These are phyloP conservation scores for Squalus acanthias DNA, from an alignment of 2,797 vertebrate genomes.

Conservation along the genomic window DNA sequence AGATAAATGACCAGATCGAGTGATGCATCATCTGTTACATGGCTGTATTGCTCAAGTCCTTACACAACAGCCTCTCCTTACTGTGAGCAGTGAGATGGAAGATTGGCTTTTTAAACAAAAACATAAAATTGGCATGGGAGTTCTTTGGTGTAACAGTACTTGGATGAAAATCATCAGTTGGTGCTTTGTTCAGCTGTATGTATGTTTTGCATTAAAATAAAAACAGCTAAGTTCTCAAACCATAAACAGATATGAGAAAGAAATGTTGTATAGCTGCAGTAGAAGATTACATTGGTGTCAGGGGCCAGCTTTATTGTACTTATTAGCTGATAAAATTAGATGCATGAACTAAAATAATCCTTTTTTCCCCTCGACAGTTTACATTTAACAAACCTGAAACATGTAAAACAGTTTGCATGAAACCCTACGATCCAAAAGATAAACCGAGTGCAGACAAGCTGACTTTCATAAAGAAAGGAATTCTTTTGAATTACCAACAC, in stretches of 20 bases:
- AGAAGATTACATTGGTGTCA: neutral
- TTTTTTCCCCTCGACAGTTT: constrained; percentile 58
- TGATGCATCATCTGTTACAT: neutral
- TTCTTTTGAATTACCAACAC: constrained; percentile 84
- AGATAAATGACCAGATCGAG: neutral
- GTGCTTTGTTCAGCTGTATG: neutral
- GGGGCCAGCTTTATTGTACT: neutral
- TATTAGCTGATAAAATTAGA: neutral
- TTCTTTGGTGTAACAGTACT: neutral
- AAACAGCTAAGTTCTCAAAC: neutral
- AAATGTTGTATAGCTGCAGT: neutral
- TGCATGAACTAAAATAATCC: neutral
- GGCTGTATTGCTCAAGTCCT: neutral
- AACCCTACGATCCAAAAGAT: constrained; percentile 57
- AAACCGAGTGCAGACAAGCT: constrained; percentile 58
- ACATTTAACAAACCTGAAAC: constrained; percentile 65
- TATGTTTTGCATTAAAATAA: neutral
- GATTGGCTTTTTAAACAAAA: neutral
- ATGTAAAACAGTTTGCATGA: constrained; percentile 67
- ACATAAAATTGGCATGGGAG: neutral
- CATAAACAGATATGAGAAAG: no score
- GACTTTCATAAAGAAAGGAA: constrained; percentile 82
- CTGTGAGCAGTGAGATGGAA: neutral
- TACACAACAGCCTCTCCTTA: neutral
- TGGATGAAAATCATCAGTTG: neutral